Evolutionary conservation across 2,888 invertebrate species (phyloP).

Genomic region (Cephus rjabovi): DNA sequence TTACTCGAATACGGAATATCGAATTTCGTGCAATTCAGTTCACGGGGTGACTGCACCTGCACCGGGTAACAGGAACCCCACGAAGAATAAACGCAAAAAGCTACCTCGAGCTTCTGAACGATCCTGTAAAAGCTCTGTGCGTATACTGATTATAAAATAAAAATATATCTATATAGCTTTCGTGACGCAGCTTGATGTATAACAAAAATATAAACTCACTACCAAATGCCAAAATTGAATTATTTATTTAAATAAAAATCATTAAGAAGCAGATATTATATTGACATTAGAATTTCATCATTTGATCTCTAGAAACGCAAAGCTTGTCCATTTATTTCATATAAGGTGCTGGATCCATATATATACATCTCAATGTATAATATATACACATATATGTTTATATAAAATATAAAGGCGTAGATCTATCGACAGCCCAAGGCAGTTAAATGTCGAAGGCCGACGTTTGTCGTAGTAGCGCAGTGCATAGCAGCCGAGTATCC

Average conservation of each 20-base stretch:
- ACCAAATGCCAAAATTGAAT: neutral
- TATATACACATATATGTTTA: neutral
- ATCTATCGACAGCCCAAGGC: neutral
- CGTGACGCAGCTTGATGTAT: too few species aligned
- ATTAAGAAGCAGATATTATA: neutral
- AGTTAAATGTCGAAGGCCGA: conserved; percentile 41
- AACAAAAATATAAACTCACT: neutral
- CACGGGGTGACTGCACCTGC: neutral
- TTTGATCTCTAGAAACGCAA: neutral
- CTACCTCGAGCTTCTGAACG: neutral
- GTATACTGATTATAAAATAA: neutral
- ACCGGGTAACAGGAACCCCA: neutral
- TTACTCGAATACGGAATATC: neutral
- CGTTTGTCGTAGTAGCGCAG: neutral
- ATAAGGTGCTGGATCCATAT: neutral
- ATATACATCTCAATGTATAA: neutral
- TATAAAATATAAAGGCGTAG: neutral
- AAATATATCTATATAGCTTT: neutral
- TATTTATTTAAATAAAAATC: neutral
- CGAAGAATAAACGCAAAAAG: neutral
- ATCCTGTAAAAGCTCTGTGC: neutral
- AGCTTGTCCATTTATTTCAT: neutral
- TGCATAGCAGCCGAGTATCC: conserved; percentile 6
- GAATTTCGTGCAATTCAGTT: neutral
- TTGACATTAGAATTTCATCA: neutral